A percentile compares a stretch with the other conserved stretches of the same genome.
Conservation (phyloP, 2,797 vertebrate genomes). For the Staurois parvus region DNA sequence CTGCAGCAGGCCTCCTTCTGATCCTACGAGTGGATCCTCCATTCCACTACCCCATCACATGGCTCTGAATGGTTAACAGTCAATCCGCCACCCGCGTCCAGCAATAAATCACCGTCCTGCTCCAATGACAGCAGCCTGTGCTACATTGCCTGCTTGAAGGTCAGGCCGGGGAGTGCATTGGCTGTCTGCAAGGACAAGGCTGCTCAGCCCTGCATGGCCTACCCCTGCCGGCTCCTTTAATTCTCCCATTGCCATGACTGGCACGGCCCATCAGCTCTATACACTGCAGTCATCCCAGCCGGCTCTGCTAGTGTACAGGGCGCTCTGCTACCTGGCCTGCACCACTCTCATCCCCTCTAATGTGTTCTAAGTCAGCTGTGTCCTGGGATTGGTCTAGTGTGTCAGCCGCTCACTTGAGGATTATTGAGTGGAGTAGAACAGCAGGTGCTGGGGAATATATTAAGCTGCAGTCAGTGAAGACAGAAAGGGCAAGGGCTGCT, state of each 20-base stretch:
- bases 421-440: conserved; percentile 65
- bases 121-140: background rate
- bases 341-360: conserved; percentile 7
- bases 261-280: background rate
- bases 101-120: conserved; percentile 20
- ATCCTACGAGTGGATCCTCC: too few species aligned
- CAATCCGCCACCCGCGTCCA: background rate
- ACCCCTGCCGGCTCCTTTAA: background rate
- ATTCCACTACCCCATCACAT: too few species aligned
- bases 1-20: too few species aligned
- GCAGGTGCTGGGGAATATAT: conserved; percentile 66
- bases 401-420: conserved; percentile 44
- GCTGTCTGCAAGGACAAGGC: background rate
- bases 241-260: background rate
- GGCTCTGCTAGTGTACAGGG: background rate
- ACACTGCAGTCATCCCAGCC: background rate
- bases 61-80: conserved; percentile 18
- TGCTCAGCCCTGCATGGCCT: too few species aligned
- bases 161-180: conserved; percentile 10
- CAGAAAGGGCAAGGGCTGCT: conserved; percentile 47
- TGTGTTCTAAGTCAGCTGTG: conserved; percentile 50
- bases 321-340: background rate
- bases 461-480: conserved; percentile 54
- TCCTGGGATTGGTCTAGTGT: conserved; percentile 63
- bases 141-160: conserved; percentile 24